Evolutionary conservation across 2,888 invertebrate genomes (phyloP).

Genomic region (Celastrina argiolus): DNA sequence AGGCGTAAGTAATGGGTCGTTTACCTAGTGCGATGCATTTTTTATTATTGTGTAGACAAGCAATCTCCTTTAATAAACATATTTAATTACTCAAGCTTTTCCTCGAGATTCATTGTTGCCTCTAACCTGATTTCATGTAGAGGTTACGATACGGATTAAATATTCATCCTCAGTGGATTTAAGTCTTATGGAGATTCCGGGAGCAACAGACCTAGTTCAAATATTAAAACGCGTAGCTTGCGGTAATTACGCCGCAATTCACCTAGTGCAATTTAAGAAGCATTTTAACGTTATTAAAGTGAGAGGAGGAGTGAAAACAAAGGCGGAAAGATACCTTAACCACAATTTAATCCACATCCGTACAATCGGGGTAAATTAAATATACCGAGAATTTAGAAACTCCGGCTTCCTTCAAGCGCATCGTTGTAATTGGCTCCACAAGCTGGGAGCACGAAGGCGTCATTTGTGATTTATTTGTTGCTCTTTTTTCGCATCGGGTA

Average conservation of each 20-base stretch:
- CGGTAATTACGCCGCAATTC: not conserved
- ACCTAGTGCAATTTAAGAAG: not conserved
- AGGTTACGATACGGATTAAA: not conserved
- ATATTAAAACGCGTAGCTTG: not conserved
- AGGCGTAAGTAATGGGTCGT: not conserved
- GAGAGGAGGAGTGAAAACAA: constrained; percentile 32
- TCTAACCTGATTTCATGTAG: constrained; percentile 2
- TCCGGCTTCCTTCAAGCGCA: constrained; percentile 75
- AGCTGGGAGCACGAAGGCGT: constrained; percentile 64
- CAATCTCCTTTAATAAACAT: not conserved
- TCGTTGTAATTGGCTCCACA: constrained; percentile 72
- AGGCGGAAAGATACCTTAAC: constrained; percentile 61
- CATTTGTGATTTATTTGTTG: constrained; percentile 65
- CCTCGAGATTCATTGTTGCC: constrained; percentile 8
- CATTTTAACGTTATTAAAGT: not conserved
- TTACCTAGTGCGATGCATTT: not conserved
- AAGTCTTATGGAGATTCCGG: not conserved
- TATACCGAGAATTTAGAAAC: constrained; percentile 78
- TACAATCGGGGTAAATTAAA: constrained; percentile 75
- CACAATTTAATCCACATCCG: constrained; percentile 25
- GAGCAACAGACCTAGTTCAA: not conserved
- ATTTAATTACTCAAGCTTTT: not conserved
- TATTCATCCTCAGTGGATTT: constrained; percentile 7
- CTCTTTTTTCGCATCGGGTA: constrained; percentile 47
- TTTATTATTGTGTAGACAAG: not conserved